Evolutionary conservation across 64 coral and sea anemone genomes (phyloP).

Genomic region (Orbicella faveolata): DNA sequence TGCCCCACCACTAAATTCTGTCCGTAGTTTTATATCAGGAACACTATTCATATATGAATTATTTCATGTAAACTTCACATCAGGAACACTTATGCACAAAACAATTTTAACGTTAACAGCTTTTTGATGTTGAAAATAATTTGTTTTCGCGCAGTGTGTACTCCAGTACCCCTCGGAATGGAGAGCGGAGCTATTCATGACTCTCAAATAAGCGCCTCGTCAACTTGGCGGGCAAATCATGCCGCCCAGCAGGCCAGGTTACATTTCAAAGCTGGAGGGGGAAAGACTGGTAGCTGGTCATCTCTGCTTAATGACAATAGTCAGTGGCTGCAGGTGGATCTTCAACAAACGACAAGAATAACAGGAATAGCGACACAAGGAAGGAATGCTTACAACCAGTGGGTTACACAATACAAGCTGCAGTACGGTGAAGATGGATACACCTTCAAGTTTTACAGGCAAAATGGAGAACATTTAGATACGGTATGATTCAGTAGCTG

Average conservation of each 20-base stretch:
- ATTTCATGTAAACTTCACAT: too few species aligned
- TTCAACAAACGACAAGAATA: background rate
- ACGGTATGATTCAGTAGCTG: background rate
- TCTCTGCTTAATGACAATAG: background rate
- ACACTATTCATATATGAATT: too few species aligned
- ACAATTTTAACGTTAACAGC: too few species aligned
- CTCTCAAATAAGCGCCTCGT: background rate
- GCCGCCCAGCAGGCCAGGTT: background rate
- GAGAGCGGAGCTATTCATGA: background rate
- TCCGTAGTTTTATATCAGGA: too few species aligned
- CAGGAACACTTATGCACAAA: too few species aligned
- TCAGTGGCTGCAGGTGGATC: background rate
- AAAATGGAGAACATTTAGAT: constrained; percentile 1
- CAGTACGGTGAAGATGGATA: background rate
- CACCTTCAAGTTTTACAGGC: background rate
- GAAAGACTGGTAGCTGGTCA: background rate
- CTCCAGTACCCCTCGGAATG: background rate
- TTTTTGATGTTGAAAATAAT: too few species aligned
- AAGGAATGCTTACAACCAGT: background rate
- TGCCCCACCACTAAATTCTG: too few species aligned
- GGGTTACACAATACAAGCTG: background rate
- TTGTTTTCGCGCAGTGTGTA: too few species aligned
- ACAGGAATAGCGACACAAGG: background rate
- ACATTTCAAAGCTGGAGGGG: background rate
- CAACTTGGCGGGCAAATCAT: background rate